Evolutionary conservation across 2,113 vertebrate genomes (phyloP).

Genomic region (Alces alces): DNA sequence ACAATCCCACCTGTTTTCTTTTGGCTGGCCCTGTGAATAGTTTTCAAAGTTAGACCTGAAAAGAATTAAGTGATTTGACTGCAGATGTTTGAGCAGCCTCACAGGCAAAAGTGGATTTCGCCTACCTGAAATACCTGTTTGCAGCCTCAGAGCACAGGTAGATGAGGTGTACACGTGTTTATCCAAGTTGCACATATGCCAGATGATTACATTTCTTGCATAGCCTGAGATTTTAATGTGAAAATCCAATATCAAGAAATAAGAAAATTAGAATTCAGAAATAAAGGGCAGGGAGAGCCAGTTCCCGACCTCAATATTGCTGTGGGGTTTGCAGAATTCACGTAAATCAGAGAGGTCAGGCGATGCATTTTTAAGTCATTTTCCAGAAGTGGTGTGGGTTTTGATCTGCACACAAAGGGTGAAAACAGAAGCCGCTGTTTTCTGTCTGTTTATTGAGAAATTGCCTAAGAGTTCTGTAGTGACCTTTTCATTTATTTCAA

Average conservation of each 20-base stretch:
- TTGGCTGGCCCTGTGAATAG: neutral
- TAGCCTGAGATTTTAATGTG: fast-evolving
- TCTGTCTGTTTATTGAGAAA: neutral
- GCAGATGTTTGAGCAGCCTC: neutral
- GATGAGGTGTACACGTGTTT: neutral
- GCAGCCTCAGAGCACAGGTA: neutral
- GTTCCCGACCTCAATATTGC: neutral
- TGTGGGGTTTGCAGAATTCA: neutral
- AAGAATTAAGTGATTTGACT: neutral
- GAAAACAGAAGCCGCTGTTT: neutral
- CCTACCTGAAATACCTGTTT: neutral
- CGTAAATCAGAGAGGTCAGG: neutral
- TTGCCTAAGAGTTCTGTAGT: neutral
- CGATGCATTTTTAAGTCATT: neutral
- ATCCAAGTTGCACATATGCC: fast-evolving
- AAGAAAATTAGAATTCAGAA: neutral
- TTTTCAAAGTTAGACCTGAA: neutral
- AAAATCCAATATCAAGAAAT: neutral
- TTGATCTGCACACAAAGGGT: neutral
- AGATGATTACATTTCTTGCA: neutral
- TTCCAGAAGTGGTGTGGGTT: neutral
- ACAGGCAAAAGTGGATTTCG: neutral
- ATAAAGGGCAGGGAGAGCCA: neutral
- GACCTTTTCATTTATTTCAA: neutral
- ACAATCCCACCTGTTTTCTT: neutral